Conservation (phyloP, 2,113 vertebrate species). For the Sceloporus tristichus region DNA sequence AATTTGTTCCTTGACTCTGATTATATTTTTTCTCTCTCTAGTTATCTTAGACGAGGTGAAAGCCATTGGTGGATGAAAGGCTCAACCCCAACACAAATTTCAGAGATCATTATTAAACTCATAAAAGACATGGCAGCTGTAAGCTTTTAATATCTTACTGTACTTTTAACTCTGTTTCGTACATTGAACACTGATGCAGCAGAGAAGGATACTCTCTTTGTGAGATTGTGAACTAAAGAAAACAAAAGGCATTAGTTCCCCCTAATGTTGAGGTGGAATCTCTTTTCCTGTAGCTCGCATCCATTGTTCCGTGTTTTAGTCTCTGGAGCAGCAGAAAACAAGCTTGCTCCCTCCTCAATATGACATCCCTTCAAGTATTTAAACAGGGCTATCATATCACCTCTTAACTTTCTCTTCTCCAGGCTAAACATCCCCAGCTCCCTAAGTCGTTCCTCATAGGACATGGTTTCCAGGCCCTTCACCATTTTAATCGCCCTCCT, state of each 20-base stretch:
- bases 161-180: neutral
- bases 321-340: too few species aligned
- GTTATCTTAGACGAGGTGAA: constrained; percentile 95
- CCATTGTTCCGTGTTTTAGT: too few species aligned
- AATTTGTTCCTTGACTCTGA: neutral
- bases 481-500: too few species aligned
- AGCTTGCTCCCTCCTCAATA: too few species aligned
- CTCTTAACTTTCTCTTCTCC: too few species aligned
- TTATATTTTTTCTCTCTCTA: constrained; percentile 65
- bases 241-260: neutral
- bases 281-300: too few species aligned
- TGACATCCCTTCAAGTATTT: too few species aligned
- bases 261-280: too few species aligned
- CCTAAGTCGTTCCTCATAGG: too few species aligned
- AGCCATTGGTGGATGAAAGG: constrained; percentile 99
- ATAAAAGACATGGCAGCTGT: constrained; percentile 99
- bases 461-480: too few species aligned
- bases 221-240: neutral
- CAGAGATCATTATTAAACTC: constrained; percentile 98
- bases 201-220: neutral
- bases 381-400: too few species aligned
- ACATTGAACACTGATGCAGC: neutral
- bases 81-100: constrained; percentile 96
- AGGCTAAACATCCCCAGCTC: too few species aligned
- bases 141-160: constrained; percentile 72